Conservation (phyloP, 2,113 vertebrate species). For the Pavo muticus region DNA sequence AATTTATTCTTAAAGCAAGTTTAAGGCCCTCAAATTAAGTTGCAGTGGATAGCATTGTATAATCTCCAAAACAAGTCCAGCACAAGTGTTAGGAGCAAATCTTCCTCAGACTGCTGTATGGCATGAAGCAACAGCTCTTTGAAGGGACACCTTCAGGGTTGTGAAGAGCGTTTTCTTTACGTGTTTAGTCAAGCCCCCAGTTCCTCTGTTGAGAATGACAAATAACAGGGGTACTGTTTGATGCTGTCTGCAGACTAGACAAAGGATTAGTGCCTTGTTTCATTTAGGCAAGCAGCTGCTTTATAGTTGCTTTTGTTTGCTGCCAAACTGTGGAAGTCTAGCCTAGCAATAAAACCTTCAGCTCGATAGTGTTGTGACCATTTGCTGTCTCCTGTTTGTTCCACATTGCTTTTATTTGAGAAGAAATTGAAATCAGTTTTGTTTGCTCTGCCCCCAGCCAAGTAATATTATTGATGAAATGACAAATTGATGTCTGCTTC, state of each 20-base stretch:
- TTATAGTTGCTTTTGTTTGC: not conserved
- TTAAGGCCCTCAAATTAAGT: not conserved
- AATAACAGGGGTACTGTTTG: not conserved
- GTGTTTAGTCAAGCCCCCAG: not conserved
- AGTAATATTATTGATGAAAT: not conserved
- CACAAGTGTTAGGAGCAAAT: not conserved
- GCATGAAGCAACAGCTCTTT: not conserved
- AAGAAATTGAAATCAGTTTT: not conserved
- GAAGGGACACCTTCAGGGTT: not conserved
- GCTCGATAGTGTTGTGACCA: not conserved
- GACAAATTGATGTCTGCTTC: not conserved
- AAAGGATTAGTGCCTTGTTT: not conserved
- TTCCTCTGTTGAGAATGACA: not conserved
- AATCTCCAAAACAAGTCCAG: not conserved
- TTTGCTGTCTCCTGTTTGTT: not conserved
- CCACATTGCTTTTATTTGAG: not conserved
- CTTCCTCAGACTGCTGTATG: not conserved
- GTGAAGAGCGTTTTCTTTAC: not conserved
- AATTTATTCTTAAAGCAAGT: not conserved
- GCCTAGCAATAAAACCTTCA: not conserved
- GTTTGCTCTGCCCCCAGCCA: not conserved
- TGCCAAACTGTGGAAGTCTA: not conserved
- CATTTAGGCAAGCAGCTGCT: not conserved
- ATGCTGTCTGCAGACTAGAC: not conserved
- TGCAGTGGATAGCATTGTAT: accelerated